These are phyloP conservation scores for Hippolais icterina DNA, from an alignment of 2,113 vertebrate species.

Conservation along the genomic window DNA sequence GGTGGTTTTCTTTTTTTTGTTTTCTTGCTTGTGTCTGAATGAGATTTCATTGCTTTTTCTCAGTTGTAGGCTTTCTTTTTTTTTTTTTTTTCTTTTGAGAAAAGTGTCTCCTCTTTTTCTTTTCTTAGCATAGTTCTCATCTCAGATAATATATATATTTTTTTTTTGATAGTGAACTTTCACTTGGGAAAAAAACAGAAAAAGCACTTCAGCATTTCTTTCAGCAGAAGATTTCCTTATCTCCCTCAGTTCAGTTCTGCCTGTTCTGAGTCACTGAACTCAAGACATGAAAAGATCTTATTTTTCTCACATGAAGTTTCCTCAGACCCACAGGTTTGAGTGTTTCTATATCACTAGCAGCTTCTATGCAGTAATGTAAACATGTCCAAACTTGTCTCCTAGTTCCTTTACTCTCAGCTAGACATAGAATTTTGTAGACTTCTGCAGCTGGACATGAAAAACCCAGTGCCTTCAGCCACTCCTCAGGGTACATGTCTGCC, in stretches of 20 bases:
- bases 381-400: background rate
- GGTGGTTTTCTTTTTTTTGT: background rate
- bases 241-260: background rate
- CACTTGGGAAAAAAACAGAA: background rate
- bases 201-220: background rate
- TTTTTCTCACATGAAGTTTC: background rate
- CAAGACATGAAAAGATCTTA: constrained; percentile 28
- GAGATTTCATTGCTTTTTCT: background rate
- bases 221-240: background rate
- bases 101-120: background rate
- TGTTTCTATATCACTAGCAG: background rate
- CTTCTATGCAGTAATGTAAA: background rate
- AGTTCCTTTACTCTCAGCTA: background rate
- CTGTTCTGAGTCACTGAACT: constrained; percentile 10
- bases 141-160: background rate
- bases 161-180: background rate
- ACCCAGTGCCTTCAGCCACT: background rate
- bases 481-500: too few species aligned
- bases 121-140: background rate
- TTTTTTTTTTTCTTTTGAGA: background rate
- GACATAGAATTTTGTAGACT: background rate
- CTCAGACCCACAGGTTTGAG: background rate
- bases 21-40: background rate
- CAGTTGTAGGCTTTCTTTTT: background rate
- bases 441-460: background rate